Conservation (phyloP, 2,113 vertebrate species). For the Salminus brasiliensis region DNA sequence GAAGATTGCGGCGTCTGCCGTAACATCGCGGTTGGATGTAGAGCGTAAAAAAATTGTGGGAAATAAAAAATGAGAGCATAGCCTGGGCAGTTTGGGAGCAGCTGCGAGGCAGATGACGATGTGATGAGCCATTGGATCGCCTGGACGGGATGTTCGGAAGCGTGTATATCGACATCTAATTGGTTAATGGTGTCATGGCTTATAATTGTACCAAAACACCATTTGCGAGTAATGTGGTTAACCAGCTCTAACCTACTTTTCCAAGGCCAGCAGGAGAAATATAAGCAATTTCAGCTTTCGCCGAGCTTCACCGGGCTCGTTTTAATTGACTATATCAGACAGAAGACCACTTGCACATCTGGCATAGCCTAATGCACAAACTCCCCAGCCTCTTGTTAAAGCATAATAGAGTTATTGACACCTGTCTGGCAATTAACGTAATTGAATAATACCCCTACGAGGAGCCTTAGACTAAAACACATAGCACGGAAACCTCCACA, state of each 20-base stretch:
- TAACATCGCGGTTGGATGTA: conserved; percentile 52
- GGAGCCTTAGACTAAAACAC: conserved; percentile 13
- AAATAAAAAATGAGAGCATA: conserved; percentile 1
- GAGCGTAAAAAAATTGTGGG: neutral
- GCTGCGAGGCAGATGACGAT: conserved; percentile 21
- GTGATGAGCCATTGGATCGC: neutral
- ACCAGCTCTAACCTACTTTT: conserved; percentile 26
- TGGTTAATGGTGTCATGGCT: conserved; percentile 33
- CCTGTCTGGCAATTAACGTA: conserved; percentile 30
- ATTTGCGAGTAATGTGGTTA: conserved; percentile 27
- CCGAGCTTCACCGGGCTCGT: neutral
- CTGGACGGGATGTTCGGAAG: neutral
- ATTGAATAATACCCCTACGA: conserved; percentile 29
- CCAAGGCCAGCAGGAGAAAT: conserved; percentile 16
- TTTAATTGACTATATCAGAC: conserved; percentile 45
- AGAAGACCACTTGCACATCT: conserved; percentile 36
- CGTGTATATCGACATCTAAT: conserved; percentile 2
- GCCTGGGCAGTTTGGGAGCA: neutral
- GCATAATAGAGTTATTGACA: conserved; percentile 40
- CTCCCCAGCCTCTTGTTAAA: conserved; percentile 41
- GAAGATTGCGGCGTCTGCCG: conserved; percentile 49
- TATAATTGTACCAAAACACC: conserved; percentile 26
- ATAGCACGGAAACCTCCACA: neutral
- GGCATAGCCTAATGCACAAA: conserved; percentile 15
- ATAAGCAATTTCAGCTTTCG: conserved; percentile 20